phyloP scores from a whole-genome alignment of 2,888 invertebrate species.

The Chironomus riparius region DNA sequence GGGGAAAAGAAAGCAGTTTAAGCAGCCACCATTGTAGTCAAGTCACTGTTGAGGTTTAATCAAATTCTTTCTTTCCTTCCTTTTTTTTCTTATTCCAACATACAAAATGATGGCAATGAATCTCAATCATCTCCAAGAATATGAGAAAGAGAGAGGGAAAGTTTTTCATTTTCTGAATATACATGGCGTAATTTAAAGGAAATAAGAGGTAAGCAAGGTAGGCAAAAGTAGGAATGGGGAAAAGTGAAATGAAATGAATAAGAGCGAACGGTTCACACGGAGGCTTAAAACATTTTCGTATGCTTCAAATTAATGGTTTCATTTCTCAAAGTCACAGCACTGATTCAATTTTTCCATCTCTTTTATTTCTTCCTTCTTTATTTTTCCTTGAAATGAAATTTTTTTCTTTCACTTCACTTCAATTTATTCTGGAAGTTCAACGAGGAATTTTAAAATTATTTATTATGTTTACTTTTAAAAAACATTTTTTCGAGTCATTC shows the following conservation, averaged over 20 bases:
- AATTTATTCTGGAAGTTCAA: no score
- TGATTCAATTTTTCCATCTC: neutral
- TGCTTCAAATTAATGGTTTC: conserved; percentile 9
- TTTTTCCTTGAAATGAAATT: neutral
- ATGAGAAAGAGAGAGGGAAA: neutral
- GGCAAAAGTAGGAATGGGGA: no score
- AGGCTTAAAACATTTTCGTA: conserved; percentile 4
- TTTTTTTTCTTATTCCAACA: neutral
- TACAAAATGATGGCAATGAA: conserved; percentile 14
- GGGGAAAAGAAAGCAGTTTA: no score
- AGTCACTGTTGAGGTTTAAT: neutral
- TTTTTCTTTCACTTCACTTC: neutral
- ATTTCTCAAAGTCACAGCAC: conserved; percentile 10
- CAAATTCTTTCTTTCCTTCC: neutral
- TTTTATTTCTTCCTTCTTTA: neutral
- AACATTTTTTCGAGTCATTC: no score
- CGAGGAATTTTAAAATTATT: no score
- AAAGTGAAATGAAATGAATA: neutral
- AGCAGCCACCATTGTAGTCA: neutral
- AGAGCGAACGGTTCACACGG: neutral
- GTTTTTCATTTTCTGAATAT: neutral
- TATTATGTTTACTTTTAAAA: no score
- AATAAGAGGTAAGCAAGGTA: no score
- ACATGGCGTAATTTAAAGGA: no score
- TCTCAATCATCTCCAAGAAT: neutral